Percentiles rank a stretch among this genome's conserved stretches.
phyloP scores from a whole-genome alignment of 2,888 invertebrate species.

The Pediacus dermestoides region DNA sequence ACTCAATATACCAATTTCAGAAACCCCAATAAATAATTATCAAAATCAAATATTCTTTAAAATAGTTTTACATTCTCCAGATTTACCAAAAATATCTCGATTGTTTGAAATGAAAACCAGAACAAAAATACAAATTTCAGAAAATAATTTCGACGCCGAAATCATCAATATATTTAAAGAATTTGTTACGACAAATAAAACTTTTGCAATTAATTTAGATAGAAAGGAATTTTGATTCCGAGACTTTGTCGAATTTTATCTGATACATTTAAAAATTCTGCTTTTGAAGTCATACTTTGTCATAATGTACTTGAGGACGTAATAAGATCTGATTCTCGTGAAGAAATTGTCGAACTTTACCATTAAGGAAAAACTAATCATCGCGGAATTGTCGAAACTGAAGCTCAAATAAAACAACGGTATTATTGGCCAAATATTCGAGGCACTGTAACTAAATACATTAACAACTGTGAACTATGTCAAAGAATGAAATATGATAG shows the following conservation, averaged over 20 bases:
- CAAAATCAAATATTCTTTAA: conserved; percentile 12
- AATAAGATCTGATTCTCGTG: conserved; percentile 5
- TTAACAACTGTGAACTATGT: conserved; percentile 25
- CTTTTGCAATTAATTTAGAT: conserved; percentile 10
- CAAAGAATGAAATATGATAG: conserved; percentile 22
- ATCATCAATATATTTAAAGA: conserved; percentile 11
- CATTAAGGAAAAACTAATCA: conserved; percentile 19
- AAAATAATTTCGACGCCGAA: conserved; percentile 9
- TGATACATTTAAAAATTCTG: conserved; percentile 7
- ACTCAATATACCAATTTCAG: conserved; percentile 9
- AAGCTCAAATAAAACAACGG: conserved; percentile 12
- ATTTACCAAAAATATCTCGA: background rate
- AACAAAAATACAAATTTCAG: conserved; percentile 12
- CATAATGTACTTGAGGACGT: conserved; percentile 12
- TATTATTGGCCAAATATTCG: conserved; percentile 23
- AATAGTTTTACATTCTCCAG: conserved; percentile 3
- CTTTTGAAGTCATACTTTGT: conserved; percentile 8
- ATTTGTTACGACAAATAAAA: conserved; percentile 9
- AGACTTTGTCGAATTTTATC: background rate
- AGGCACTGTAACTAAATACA: conserved; percentile 12
- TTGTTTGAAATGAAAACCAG: conserved; percentile 11
- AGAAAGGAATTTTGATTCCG: conserved; percentile 4
- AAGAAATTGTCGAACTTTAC: conserved; percentile 12
- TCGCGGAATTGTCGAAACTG: conserved; percentile 22
- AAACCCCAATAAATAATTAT: conserved; percentile 7